phyloP scores from a whole-genome alignment of 2,888 invertebrate species.

The Ashinkailepas kermadecensis region DNA sequence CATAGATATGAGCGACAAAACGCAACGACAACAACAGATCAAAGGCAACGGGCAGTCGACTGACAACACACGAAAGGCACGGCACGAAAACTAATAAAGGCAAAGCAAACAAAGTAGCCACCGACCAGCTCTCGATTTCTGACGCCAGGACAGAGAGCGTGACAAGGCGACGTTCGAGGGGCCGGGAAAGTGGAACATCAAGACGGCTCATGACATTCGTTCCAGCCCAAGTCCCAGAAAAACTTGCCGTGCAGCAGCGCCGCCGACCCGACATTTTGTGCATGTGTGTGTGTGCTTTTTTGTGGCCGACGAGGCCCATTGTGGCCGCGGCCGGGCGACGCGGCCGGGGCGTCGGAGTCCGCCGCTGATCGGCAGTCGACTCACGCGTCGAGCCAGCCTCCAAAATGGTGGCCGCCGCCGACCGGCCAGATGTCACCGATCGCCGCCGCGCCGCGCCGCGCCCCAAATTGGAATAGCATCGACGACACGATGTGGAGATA shows the following conservation, averaged over 20 bases:
- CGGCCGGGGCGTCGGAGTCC: background rate
- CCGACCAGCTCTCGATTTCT: too few species aligned
- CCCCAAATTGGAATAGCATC: constrained; percentile 14
- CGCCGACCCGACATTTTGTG: constrained; percentile 7
- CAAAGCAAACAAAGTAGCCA: too few species aligned
- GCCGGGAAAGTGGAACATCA: too few species aligned
- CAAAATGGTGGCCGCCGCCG: constrained; percentile 6
- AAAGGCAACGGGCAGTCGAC: too few species aligned
- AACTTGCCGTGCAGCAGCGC: background rate
- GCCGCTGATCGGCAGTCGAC: background rate
- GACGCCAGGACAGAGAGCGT: too few species aligned
- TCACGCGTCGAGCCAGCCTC: background rate
- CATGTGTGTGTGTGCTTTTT: too few species aligned
- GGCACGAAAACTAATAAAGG: too few species aligned
- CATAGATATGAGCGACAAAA: too few species aligned
- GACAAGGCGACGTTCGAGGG: too few species aligned
- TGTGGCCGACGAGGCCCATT: background rate
- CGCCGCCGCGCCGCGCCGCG: background rate
- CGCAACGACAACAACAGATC: too few species aligned
- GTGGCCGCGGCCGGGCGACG: constrained; percentile 3
- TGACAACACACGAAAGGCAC: too few species aligned
- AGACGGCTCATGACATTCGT: background rate
- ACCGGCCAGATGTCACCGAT: background rate
- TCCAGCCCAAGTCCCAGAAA: background rate
- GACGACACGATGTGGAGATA: background rate